phyloP scores from a whole-genome alignment of 2,888 invertebrate species.

The Horisme vitalbata region DNA sequence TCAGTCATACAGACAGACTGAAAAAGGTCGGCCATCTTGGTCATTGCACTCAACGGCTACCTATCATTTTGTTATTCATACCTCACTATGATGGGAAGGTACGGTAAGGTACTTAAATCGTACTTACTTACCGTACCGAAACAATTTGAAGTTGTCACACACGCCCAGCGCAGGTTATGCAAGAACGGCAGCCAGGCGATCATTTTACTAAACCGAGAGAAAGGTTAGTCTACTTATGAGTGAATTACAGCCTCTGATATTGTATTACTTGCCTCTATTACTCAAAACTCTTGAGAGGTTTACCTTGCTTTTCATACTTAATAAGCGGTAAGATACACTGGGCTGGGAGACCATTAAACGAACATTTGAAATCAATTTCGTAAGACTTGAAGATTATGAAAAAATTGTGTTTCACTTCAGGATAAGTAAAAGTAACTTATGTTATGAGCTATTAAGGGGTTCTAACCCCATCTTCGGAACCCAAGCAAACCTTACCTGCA shows the following conservation, averaged over 20 bases:
- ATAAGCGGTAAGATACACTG: constrained; percentile 23
- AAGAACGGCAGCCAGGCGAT: constrained; percentile 40
- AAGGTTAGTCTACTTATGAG: constrained; percentile 39
- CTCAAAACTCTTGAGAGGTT: constrained; percentile 49
- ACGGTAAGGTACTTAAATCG: too few relatives aligned
- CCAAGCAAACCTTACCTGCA: too few relatives aligned
- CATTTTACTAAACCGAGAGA: constrained; percentile 47
- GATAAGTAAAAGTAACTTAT: too few relatives aligned
- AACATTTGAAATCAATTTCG: background rate
- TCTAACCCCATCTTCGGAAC: too few relatives aligned
- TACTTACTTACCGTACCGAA: too few relatives aligned
- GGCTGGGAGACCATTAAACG: constrained; percentile 6
- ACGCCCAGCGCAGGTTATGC: constrained; percentile 36
- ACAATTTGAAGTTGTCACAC: constrained; percentile 34
- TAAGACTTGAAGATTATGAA: background rate
- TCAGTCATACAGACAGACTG: too few relatives aligned
- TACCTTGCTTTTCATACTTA: constrained; percentile 49
- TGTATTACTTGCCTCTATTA: constrained; percentile 47
- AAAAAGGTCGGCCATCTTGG: too few relatives aligned
- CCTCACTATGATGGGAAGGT: too few relatives aligned
- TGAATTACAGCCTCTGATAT: constrained; percentile 46
- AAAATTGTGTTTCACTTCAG: background rate
- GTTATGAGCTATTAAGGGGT: too few relatives aligned
- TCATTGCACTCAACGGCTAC: too few relatives aligned
- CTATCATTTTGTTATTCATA: too few relatives aligned